Evolutionary conservation across 2,113 vertebrate genomes (phyloP), one percentile per base, ranked within the genome.

Genomic region (Dipodomys ordii): DNA sequence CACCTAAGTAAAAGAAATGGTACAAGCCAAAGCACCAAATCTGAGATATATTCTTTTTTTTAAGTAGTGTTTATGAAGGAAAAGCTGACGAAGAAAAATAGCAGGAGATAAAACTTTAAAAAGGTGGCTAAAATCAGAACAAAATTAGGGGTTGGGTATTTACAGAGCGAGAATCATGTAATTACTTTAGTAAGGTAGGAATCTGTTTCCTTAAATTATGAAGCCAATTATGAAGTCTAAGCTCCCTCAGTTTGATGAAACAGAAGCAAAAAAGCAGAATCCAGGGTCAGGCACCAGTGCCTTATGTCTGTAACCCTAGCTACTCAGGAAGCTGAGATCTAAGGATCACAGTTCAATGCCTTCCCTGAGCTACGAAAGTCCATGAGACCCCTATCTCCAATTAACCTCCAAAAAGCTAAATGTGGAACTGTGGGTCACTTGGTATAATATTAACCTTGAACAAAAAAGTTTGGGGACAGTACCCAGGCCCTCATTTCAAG

Each of bases 41-140:
- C 46, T 83, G 22, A 30, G 28, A 69, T 22, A 49, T n/a, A 69
- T 53, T 68, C 82, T 49, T 49, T 49, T 88, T 91, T 62, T 87
- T 89, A 57, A 1, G 62, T 15, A 69, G 71, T 62, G 5, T 80
- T 90, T 94, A 39, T 49, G 64, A 84, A 92, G 27, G 11, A 85
- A 49, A 23, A 25, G 71, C 88, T 95, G 85, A 76, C 30, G 20
- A 93, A 94, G 39, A 74, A 84, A 96, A 83, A 19, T 79, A 79
- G 35, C 46, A 1, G 76, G 49, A 44, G 76, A 46, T 71, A 93
- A 92, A 72, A 67, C 18, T 49, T 25, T 81, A 22, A 83, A 89
- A 88, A 30, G 0, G 1, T 60, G 27, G 49, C 77, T 94, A 89
- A 92, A 91, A 68, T 71, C 69, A 86, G 30, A 84, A 78, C 18